Conservation (phyloP, 1,140 invertebrate genomes). For the Micrasema minimum region DNA sequence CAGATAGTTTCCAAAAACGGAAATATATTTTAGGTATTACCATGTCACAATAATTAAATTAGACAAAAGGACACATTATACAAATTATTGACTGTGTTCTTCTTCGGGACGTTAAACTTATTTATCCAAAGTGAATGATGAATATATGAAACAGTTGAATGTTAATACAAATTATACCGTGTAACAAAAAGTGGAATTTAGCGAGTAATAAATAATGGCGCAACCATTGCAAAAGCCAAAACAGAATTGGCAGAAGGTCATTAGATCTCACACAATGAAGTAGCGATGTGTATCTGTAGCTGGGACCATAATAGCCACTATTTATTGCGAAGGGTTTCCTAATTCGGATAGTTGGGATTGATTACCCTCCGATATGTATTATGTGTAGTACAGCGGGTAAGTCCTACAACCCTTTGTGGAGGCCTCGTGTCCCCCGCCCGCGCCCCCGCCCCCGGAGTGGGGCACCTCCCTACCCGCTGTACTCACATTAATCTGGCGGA, state of each 20-base stretch:
- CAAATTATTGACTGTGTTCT: too few relatives aligned
- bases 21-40: too few relatives aligned
- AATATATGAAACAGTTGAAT: too few relatives aligned
- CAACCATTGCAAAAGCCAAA: too few relatives aligned
- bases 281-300: constrained; percentile 31
- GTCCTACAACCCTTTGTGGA: constrained; percentile 25
- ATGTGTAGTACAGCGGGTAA: neutral
- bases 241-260: neutral
- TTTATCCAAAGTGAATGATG: too few relatives aligned
- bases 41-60: too few relatives aligned
- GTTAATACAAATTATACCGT: too few relatives aligned
- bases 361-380: constrained; percentile 15
- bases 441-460: neutral
- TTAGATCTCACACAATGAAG: constrained; percentile 15
- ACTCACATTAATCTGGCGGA: neutral
- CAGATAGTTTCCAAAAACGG: too few relatives aligned
- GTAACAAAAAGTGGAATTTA: too few relatives aligned
- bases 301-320: constrained; percentile 20
- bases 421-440: neutral
- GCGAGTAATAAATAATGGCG: too few relatives aligned
- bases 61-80: too few relatives aligned
- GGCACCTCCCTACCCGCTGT: neutral
- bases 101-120: too few relatives aligned
- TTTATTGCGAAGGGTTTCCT: constrained; percentile 33
- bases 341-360: constrained; percentile 33